Percentiles rank a stretch among this genome's conserved stretches.
phyloP scores from a whole-genome alignment of 2,888 invertebrate species.

The Steinernema hermaphroditum region DNA sequence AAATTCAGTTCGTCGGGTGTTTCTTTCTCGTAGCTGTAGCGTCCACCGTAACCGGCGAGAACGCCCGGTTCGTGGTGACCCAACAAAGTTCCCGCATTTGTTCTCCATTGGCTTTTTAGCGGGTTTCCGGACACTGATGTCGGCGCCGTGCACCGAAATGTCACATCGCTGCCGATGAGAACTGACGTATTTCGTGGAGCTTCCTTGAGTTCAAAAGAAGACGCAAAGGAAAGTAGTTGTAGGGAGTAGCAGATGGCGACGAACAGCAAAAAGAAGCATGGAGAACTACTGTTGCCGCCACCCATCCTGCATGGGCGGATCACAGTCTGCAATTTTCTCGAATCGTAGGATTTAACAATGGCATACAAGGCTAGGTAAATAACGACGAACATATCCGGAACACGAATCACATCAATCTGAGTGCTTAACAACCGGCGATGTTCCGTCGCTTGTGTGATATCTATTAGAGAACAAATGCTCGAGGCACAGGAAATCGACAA shows the following conservation, averaged over 20 bases:
- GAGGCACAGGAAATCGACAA: slow-evolving; percentile 18
- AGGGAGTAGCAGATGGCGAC: not conserved
- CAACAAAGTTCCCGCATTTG: slow-evolving; percentile 56
- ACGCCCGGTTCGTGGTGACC: slow-evolving; percentile 56
- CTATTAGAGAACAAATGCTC: slow-evolving; percentile 25
- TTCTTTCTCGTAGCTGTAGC: slow-evolving; percentile 62
- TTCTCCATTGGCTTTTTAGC: slow-evolving; percentile 58
- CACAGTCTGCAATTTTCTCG: slow-evolving; percentile 2
- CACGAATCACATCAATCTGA: too few relatives aligned
- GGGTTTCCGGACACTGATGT: slow-evolving; percentile 36
- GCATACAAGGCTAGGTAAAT: not conserved
- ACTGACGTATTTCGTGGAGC: slow-evolving; percentile 37
- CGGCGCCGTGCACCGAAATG: slow-evolving; percentile 54
- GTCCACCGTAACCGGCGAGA: slow-evolving; percentile 58
- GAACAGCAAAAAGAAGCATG: not conserved
- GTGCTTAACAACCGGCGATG: too few relatives aligned
- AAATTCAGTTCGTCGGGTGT: slow-evolving; percentile 61
- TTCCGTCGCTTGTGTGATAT: not conserved
- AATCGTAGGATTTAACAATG: too few relatives aligned
- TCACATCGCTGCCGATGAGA: slow-evolving; percentile 45
- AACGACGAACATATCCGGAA: too few relatives aligned
- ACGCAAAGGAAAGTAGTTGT: not conserved
- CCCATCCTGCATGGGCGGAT: slow-evolving; percentile 6
- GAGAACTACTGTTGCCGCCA: not conserved
- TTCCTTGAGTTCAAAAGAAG: slow-evolving; percentile 34